These are phyloP conservation scores for Pristionchus fissidentatus DNA, from an alignment of 2,888 invertebrate genomes.

Conservation along the genomic window DNA sequence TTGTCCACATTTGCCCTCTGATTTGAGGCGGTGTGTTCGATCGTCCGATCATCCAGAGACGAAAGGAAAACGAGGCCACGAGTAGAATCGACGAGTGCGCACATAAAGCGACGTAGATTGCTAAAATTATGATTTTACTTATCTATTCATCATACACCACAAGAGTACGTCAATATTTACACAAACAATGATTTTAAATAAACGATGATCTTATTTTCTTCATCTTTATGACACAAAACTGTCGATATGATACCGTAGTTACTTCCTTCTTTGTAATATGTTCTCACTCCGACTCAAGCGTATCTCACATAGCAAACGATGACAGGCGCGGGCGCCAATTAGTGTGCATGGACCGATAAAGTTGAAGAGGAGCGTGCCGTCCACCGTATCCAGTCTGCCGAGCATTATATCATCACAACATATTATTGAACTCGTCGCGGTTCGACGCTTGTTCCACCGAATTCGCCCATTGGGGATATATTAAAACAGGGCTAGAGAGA, in stretches of 20 bases:
- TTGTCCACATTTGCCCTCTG: background rate
- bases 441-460: background rate
- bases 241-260: background rate
- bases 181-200: background rate
- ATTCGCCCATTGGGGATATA: background rate
- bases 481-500: no score
- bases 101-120: background rate
- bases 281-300: no score
- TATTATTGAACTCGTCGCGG: background rate
- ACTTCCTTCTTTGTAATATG: no score
- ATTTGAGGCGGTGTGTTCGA: background rate
- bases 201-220: background rate
- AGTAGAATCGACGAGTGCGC: background rate
- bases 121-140: background rate
- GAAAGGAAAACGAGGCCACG: background rate
- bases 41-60: background rate
- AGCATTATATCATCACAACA: no score
- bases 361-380: background rate
- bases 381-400: background rate
- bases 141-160: background rate
- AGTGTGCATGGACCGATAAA: background rate
- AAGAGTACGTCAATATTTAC: no score
- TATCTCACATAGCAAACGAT: background rate
- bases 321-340: background rate
- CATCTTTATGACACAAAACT: background rate